phyloP scores from a whole-genome alignment of 2,113 vertebrate genomes.

The Esox niger region DNA sequence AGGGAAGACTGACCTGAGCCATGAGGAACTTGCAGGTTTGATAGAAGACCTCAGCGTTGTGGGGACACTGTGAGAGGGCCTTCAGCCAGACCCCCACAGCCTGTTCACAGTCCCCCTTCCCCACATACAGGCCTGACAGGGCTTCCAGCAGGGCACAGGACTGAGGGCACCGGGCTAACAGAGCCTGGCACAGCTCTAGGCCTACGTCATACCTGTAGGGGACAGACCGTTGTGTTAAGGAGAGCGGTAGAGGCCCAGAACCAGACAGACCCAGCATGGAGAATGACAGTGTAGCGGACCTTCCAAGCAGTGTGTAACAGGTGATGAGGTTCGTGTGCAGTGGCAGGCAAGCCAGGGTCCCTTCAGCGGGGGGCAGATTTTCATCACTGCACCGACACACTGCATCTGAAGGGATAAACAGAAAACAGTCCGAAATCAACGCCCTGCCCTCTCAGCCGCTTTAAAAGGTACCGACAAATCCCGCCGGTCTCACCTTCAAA shows the following conservation, averaged over 20 bases:
- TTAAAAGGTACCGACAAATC: no score
- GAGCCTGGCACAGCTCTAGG: slow-evolving; percentile 72
- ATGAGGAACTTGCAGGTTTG: slow-evolving; percentile 84
- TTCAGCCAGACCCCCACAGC: slow-evolving; percentile 80
- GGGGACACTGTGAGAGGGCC: slow-evolving; percentile 78
- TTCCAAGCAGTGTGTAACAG: slow-evolving; percentile 78
- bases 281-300: slow-evolving; percentile 63
- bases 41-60: slow-evolving; percentile 86
- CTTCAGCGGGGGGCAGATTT: slow-evolving; percentile 63
- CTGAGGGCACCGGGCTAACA: slow-evolving; percentile 75
- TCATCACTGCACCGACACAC: slow-evolving; percentile 81
- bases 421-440: background rate
- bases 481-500: slow-evolving; percentile 89
- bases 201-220: slow-evolving; percentile 78
- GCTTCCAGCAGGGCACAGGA: slow-evolving; percentile 81
- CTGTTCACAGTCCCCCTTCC: slow-evolving; percentile 60
- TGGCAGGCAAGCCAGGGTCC: slow-evolving; percentile 78
- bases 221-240: background rate
- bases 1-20: slow-evolving; percentile 74
- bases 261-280: background rate
- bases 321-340: slow-evolving; percentile 86
- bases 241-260: no score
- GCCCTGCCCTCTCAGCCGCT: background rate
- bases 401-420: slow-evolving; percentile 72
- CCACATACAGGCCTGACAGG: slow-evolving; percentile 78